Conservation (phyloP, 1,140 invertebrate species). For the Zaprionus inermis region DNA sequence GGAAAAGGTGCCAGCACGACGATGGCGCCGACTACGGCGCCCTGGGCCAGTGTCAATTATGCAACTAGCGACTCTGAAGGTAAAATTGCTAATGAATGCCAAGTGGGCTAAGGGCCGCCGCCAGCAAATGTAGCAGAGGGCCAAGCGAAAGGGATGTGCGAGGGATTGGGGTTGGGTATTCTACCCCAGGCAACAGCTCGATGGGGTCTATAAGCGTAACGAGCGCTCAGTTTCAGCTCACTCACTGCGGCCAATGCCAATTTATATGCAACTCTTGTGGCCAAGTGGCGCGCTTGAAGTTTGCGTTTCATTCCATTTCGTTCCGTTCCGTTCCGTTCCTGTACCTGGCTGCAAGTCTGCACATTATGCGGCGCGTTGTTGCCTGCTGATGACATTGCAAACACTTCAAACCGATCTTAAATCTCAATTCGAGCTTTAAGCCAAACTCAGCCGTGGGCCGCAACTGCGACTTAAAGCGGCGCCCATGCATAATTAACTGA, state of each 20-base stretch:
- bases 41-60: slow-evolving; percentile 62
- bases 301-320: slow-evolving; percentile 24
- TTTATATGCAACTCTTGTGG: slow-evolving; percentile 67
- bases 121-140: background rate
- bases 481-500: slow-evolving; percentile 74
- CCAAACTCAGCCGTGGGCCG: background rate
- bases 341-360: slow-evolving; percentile 54
- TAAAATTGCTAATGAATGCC: slow-evolving; percentile 74
- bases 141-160: too few relatives aligned
- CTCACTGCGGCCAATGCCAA: slow-evolving; percentile 62
- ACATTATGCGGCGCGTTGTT: slow-evolving; percentile 50
- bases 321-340: slow-evolving; percentile 14
- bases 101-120: slow-evolving; percentile 39
- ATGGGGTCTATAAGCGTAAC: slow-evolving; percentile 23
- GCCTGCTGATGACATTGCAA: slow-evolving; percentile 54
- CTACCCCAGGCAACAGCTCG: slow-evolving; percentile 10
- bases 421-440: slow-evolving; percentile 56
- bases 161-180: too few relatives aligned
- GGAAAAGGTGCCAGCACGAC: slow-evolving; percentile 32
- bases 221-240: slow-evolving; percentile 20
- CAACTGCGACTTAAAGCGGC: slow-evolving; percentile 52
- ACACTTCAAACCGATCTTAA: slow-evolving; percentile 54
- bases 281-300: slow-evolving; percentile 56
- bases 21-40: slow-evolving; percentile 29
- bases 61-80: slow-evolving; percentile 69